These are phyloP conservation scores for Ciona savignyi DNA, from an alignment of 23 tunicate genomes.

Conservation along the genomic window DNA sequence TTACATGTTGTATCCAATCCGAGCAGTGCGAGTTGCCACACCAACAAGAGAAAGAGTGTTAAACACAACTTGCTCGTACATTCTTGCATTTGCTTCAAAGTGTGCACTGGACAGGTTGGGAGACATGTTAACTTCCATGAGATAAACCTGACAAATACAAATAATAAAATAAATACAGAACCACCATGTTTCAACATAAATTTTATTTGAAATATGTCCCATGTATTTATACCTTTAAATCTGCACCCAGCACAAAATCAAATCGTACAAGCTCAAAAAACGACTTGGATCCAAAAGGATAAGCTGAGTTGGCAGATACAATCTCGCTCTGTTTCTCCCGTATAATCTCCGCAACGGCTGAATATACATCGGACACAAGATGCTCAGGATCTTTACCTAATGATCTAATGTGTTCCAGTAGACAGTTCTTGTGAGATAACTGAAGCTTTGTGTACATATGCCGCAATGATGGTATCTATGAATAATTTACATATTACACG, in stretches of 20 bases:
- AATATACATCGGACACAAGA: conserved; percentile 28
- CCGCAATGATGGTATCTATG: conserved; percentile 49
- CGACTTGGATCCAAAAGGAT: conserved; percentile 35
- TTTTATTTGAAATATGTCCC: too few species aligned
- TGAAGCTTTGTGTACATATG: conserved; percentile 21
- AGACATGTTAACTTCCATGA: conserved; percentile 97
- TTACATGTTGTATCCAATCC: conserved; percentile 1
- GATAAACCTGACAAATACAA: conserved; percentile 16
- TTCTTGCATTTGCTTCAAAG: conserved; percentile 51
- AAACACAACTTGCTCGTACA: conserved; percentile 76
- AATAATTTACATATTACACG: too few species aligned
- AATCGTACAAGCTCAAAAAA: conserved; percentile 91
- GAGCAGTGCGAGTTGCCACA: not conserved
- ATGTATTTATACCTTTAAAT: conserved; percentile 61
- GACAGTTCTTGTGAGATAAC: conserved; percentile 49
- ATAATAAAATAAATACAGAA: too few species aligned
- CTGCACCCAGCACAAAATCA: conserved; percentile 85
- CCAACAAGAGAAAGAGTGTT: conserved; percentile 59
- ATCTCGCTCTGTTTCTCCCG: conserved; percentile 54
- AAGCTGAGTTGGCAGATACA: conserved; percentile 5
- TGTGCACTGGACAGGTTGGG: conserved; percentile 92
- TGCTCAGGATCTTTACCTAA: conserved; percentile 21
- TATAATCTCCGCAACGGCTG: conserved; percentile 57
- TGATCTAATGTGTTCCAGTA: conserved; percentile 20
- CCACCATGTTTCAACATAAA: too few species aligned